Percentiles rank a stretch among this genome's conserved stretches.
These are phyloP conservation scores for Aplidium turbinatum DNA, from an alignment of 23 tunicate genomes.

Conservation along the genomic window DNA sequence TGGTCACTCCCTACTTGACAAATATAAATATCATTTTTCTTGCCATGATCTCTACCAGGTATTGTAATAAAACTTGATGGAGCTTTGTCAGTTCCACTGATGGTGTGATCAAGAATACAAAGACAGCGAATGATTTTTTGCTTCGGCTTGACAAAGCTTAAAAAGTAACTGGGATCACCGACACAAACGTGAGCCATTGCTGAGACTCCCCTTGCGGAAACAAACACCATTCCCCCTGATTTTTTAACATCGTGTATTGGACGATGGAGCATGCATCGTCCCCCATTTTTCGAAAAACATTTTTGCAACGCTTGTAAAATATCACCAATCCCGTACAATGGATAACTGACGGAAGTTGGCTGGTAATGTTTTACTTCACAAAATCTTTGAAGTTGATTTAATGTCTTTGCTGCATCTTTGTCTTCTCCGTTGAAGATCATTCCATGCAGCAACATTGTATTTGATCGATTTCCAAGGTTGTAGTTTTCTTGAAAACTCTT, in stretches of 20 bases:
- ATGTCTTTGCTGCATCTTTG: background rate
- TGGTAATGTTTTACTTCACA: conserved; percentile 11
- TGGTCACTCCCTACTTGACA: conserved; percentile 13
- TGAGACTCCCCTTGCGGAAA: conserved; percentile 21
- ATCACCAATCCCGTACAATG: conserved; percentile 34
- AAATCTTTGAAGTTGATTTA: conserved; percentile 7
- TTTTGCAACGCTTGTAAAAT: conserved; percentile 6
- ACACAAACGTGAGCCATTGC: conserved; percentile 15
- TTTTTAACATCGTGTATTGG: conserved; percentile 14
- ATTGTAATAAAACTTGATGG: background rate
- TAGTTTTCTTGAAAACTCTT: background rate
- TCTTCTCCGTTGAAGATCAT: background rate
- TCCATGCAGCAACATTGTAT: background rate
- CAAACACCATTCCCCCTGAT: conserved; percentile 15
- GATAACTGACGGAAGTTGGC: conserved; percentile 8
- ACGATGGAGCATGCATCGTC: conserved; percentile 33
- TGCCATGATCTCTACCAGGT: background rate
- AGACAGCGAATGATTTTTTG: conserved; percentile 15
- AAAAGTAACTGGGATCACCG: conserved; percentile 31
- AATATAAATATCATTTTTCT: conserved; percentile 1
- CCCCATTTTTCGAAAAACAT: background rate
- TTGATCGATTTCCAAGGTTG: background rate
- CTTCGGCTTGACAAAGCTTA: background rate
- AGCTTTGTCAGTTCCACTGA: background rate
- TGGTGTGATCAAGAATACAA: background rate